Evolutionary conservation across 2,113 vertebrate species (phyloP).

Genomic region (Philantomba maxwellii): DNA sequence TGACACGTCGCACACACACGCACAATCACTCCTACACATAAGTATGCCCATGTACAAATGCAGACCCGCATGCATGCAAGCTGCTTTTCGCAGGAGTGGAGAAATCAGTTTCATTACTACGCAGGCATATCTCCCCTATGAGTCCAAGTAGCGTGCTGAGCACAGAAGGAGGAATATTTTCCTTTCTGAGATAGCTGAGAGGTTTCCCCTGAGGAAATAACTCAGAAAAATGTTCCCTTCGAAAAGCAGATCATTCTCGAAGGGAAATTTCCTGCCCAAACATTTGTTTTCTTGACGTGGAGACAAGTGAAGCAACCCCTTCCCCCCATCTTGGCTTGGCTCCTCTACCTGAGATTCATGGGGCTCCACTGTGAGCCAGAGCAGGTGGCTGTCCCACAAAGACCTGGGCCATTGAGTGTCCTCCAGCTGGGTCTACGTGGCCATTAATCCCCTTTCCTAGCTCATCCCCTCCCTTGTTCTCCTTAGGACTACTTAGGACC

Average conservation of each 20-base stretch:
- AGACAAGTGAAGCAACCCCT: neutral
- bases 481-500: neutral
- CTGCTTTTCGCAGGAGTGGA: neutral
- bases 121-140: neutral
- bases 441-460: neutral
- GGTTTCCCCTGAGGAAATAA: constrained; percentile 35
- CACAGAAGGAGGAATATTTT: constrained; percentile 12
- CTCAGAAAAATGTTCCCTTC: constrained; percentile 46
- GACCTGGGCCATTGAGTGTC: neutral
- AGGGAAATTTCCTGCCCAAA: constrained; percentile 8
- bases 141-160: neutral
- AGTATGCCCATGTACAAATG: too few species aligned
- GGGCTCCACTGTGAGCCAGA: neutral
- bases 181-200: constrained; percentile 21
- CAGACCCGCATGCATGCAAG: neutral
- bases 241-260: neutral
- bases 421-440: neutral
- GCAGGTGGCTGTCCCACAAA: neutral
- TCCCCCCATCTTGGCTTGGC: neutral
- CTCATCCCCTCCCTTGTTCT: neutral
- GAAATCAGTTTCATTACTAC: neutral
- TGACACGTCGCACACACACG: neutral
- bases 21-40: neutral
- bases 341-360: neutral
- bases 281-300: constrained; percentile 32